Base-by-base conservation (phyloP, 2,888 invertebrate species). In the Psococerastis gibbosa region DNA sequence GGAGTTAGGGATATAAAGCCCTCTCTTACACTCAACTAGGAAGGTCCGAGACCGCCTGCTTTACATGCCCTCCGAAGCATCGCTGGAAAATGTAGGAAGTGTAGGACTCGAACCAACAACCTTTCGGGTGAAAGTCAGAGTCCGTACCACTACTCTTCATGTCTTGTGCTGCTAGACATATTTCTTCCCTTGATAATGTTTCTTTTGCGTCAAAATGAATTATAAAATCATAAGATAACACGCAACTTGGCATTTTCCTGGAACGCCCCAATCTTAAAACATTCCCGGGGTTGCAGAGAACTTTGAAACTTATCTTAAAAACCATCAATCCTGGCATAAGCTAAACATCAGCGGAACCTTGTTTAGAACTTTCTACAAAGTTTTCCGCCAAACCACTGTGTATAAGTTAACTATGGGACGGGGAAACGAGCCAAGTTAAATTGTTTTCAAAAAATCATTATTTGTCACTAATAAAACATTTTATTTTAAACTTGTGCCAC, bases 381-480 rank as follows among this genome's bases (percentile, higher is more conserved):
- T 6, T 27, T 27, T 27, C 8, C 27, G 8, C 8, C 11, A 6
- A 27, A 27, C 27, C 27, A 27, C 27, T 6, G 27, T 27, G 11
- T 11, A 27, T 27, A 38, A 38, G 38, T 38, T 38, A 38, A 38
- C n/a, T 20, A 38, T 20, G 20, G 38, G 11, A 11, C 11, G 27
- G 27, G 8, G 6, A 27, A 27, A 6, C 6, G 38, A 38, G 22
- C 20, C 17, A 38, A 38, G 18, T 38, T 5, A 38, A 38, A 38
- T 38, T 38, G 38, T 38, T 38, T 38, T 38, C 38, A 38, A 38
- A 38, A 38, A 38, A 38, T 38, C 38, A 38, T 38, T 38, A 38
- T 38, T 38, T 38, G 38, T 38, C 38, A 20, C 38, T 22, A 18
- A 38, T 38, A 38, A 38, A 38, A 38, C 38, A 38, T 38, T 38